phyloP scores from a whole-genome alignment of 2,888 invertebrate genomes.

The Drosophila emarginata region DNA sequence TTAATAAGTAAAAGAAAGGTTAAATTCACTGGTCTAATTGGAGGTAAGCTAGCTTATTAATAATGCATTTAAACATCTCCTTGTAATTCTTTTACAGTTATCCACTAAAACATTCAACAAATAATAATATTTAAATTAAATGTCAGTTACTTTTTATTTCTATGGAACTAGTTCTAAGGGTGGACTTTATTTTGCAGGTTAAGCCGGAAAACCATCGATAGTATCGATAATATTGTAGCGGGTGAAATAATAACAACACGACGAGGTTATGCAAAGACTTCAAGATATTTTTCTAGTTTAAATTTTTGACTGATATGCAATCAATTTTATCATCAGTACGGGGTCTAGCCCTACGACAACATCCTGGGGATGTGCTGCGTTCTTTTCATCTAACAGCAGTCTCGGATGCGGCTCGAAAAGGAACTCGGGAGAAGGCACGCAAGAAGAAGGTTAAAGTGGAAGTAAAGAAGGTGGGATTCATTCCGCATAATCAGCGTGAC shows the following conservation, averaged over 20 bases:
- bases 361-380: constrained; percentile 70
- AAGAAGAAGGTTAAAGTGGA: constrained; percentile 90
- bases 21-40: not conserved
- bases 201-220: too few species aligned
- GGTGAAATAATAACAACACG: not conserved
- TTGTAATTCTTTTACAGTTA: too few species aligned
- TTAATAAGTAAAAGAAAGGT: not conserved
- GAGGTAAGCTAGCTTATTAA: too few species aligned
- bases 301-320: constrained; percentile 62
- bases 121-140: not conserved
- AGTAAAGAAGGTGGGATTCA: constrained; percentile 89
- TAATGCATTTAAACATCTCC: too few species aligned
- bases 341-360: constrained; percentile 58
- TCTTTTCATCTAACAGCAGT: constrained; percentile 84
- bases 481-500: constrained; percentile 87
- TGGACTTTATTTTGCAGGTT: not conserved
- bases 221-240: too few species aligned
- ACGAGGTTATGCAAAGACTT: constrained; percentile 7
- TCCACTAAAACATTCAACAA: too few species aligned
- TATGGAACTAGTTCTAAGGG: not conserved
- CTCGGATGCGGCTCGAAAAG: constrained; percentile 91
- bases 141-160: not conserved
- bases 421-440: constrained; percentile 89
- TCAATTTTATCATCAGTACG: constrained; percentile 67
- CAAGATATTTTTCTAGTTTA: not conserved